Conservation (phyloP, 2,797 vertebrate species). For the Sebastes elongatus region DNA sequence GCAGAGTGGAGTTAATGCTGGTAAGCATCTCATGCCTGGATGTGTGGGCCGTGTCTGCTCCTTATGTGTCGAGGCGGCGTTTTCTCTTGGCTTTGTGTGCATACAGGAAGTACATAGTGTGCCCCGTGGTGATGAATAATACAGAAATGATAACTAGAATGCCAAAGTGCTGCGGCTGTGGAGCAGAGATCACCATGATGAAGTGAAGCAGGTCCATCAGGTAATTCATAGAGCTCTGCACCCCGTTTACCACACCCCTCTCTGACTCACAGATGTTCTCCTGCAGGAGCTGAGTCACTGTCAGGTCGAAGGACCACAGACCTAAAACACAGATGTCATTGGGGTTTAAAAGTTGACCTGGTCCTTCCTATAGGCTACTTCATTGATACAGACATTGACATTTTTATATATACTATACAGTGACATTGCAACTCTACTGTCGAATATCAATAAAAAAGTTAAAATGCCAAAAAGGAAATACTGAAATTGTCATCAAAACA, state of each 20-base stretch:
- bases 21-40: conserved; percentile 43
- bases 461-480: background rate
- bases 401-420: background rate
- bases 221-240: conserved; percentile 89
- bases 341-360: conserved; percentile 7
- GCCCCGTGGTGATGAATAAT: conserved; percentile 80
- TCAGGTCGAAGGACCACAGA: conserved; percentile 86
- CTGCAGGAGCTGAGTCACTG: conserved; percentile 82
- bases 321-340: conserved; percentile 62
- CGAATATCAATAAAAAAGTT: background rate
- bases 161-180: conserved; percentile 81
- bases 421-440: background rate
- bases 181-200: conserved; percentile 81
- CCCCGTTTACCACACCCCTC: conserved; percentile 81
- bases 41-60: conserved; percentile 12
- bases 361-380: background rate
- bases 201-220: conserved; percentile 87
- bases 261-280: conserved; percentile 86
- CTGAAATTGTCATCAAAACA: background rate
- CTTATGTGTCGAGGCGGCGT: conserved; percentile 75
- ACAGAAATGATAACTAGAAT: conserved; percentile 84
- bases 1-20: conserved; percentile 63
- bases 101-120: conserved; percentile 83
- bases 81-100: conserved; percentile 83
- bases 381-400: background rate